Evolutionary conservation across 2,797 vertebrate species (phyloP).

Genomic region (Acanthurus lineatus): DNA sequence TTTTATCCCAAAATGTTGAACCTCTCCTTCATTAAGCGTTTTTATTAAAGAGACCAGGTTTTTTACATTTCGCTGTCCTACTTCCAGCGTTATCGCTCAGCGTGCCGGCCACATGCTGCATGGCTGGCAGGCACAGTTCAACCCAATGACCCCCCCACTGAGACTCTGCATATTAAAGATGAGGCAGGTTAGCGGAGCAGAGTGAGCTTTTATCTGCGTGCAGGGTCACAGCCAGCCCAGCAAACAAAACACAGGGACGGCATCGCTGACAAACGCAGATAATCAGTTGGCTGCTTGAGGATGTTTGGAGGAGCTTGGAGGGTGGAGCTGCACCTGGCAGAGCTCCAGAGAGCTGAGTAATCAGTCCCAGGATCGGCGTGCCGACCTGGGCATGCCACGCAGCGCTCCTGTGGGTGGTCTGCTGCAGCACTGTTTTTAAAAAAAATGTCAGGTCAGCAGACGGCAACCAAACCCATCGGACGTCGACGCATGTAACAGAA

Average conservation of each 20-base stretch:
- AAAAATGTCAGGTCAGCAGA: constrained; percentile 1
- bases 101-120: neutral
- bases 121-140: constrained; percentile 7
- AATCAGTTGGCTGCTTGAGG: constrained; percentile 23
- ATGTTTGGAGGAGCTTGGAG: constrained; percentile 25
- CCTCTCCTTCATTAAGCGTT: too few relatives aligned
- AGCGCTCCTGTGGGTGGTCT: constrained; percentile 44
- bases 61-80: constrained; percentile 1
- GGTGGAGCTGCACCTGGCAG: constrained; percentile 67
- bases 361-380: constrained; percentile 59
- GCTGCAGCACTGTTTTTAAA: constrained; percentile 42
- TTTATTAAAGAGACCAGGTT: neutral
- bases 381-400: constrained; percentile 49
- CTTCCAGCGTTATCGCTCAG: constrained; percentile 1
- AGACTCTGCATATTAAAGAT: constrained; percentile 13
- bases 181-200: constrained; percentile 15
- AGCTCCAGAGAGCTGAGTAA: constrained; percentile 76
- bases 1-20: too few relatives aligned
- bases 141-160: constrained; percentile 41
- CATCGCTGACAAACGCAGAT: constrained; percentile 26
- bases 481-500: neutral
- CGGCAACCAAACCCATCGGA: neutral
- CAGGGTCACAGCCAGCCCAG: constrained; percentile 40
- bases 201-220: constrained; percentile 35
- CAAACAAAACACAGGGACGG: neutral